These are phyloP conservation scores for Anolis apletophallus DNA, from an alignment of 2,797 vertebrate genomes.

Conservation along the genomic window DNA sequence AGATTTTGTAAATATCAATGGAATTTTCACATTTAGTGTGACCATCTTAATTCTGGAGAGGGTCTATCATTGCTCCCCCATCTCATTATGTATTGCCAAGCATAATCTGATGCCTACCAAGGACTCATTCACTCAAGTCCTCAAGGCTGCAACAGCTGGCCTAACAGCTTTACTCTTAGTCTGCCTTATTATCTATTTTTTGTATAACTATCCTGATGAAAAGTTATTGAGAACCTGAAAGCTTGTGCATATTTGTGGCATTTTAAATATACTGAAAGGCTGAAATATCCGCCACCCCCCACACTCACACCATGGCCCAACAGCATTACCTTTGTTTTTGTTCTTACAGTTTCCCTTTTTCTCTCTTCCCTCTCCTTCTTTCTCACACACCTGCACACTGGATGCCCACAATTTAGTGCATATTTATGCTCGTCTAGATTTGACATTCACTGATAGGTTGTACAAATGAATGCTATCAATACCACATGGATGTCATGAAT, in stretches of 20 bases:
- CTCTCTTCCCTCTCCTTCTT: too few relatives aligned
- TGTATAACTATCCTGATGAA: too few relatives aligned
- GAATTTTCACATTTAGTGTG: neutral
- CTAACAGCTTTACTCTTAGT: neutral
- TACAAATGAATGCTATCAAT: neutral
- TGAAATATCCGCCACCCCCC: too few relatives aligned
- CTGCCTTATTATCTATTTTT: neutral
- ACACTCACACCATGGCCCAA: neutral
- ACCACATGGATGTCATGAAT: neutral
- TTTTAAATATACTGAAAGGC: neutral
- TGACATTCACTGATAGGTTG: neutral
- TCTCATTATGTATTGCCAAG: neutral
- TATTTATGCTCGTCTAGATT: neutral
- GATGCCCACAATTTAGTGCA: neutral
- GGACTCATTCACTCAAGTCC: neutral
- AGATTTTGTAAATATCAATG: neutral
- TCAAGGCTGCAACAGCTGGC: neutral
- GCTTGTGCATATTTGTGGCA: neutral
- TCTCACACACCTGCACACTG: neutral
- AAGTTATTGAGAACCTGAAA: neutral
- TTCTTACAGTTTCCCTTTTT: too few relatives aligned
- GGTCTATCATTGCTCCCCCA: neutral
- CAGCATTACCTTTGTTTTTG: neutral
- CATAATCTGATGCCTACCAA: neutral
- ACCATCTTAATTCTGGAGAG: neutral